These are phyloP conservation scores for Cantharis rustica DNA, from an alignment of 2,888 invertebrate genomes.

Conservation along the genomic window DNA sequence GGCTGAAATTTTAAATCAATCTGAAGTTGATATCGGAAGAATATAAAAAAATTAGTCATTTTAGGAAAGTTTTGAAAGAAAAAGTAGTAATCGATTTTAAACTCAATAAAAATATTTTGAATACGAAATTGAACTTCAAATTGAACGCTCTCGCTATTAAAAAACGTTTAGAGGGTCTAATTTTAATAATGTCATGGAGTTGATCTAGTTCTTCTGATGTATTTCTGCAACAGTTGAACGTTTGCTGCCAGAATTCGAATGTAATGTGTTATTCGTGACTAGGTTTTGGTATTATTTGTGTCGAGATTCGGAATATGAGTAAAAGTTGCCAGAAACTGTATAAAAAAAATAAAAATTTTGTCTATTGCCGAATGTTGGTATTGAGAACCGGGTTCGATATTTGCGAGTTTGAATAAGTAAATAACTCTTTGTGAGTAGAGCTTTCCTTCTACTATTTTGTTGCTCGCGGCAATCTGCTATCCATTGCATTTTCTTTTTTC, in stretches of 20 bases:
- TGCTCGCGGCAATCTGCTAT: conserved; percentile 31
- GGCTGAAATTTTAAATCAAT: background rate
- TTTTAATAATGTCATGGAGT: conserved; percentile 46
- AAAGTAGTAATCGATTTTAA: conserved; percentile 9
- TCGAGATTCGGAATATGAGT: conserved; percentile 37
- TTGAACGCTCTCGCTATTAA: conserved; percentile 17
- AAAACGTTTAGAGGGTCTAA: conserved; percentile 37
- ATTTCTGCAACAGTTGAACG: conserved; percentile 52
- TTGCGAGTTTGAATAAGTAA: conserved; percentile 42
- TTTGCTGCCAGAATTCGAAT: conserved; percentile 48
- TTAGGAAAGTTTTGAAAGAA: conserved; percentile 5
- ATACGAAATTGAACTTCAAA: conserved; percentile 5
- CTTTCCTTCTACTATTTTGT: conserved; percentile 23
- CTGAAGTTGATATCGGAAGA: background rate
- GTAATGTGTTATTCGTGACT: conserved; percentile 48
- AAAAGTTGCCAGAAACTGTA: conserved; percentile 30
- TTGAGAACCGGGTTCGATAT: conserved; percentile 26
- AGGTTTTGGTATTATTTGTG: conserved; percentile 38
- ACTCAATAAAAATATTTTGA: conserved; percentile 12
- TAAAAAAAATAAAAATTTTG: conserved; percentile 38
- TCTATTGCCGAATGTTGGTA: conserved; percentile 32
- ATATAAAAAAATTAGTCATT: background rate
- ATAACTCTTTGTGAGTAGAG: conserved; percentile 35
- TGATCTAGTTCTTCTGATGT: conserved; percentile 48
- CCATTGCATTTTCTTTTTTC: conserved; percentile 32